Base-by-base conservation (phyloP, 2,113 vertebrate species). In the Castor canadensis region DNA sequence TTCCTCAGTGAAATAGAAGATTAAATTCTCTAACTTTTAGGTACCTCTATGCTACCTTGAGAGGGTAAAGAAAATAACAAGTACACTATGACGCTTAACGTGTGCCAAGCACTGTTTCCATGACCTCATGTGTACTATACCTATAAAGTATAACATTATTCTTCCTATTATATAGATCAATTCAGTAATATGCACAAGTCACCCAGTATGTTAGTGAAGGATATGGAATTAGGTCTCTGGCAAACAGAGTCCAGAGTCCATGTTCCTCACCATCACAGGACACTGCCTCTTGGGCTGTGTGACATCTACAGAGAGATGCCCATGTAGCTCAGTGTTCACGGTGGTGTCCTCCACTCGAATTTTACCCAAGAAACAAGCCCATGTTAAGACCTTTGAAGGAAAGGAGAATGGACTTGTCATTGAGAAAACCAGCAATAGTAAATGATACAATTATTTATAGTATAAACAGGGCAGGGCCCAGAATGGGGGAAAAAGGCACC, bases 241-340 rank as follows among this genome's bases (percentile, higher is more conserved):
- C 49, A 22, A 13, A 30, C 45, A 43, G 58, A 62, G 24, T 47
- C 54, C 19, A 58, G 7, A 79, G 24, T 45, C 69, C 2, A 1
- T 0, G 6, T 4, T 56, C 40, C 35, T 16, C 52, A 7, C 35
- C 2, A 13, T 40, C 1, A 15, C 1, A 0, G 52, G 47, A 22
- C 9, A 67, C 26, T 49, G n/a, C n/a, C 20, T 30, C 43, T 38
- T 60, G 12, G 62, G 22, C 26, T 24, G 6, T 17, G 7, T 24
- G 17, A 56, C 24, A 52, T 12, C 43, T 83, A 24, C 24, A 54
- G n/a, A 32, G 56, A 32, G 26, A 19, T 13, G 35, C 17, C 43
- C 32, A 17, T 3, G 22, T 19, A 30, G 10, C 9, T 6, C 56
- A 56, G 79, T 12, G 20, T 28, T 58, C 6, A 26, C 0, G 7